phyloP scores from a whole-genome alignment of 53 echinoderm and acorn worm species.

The Actinopyga echinites region DNA sequence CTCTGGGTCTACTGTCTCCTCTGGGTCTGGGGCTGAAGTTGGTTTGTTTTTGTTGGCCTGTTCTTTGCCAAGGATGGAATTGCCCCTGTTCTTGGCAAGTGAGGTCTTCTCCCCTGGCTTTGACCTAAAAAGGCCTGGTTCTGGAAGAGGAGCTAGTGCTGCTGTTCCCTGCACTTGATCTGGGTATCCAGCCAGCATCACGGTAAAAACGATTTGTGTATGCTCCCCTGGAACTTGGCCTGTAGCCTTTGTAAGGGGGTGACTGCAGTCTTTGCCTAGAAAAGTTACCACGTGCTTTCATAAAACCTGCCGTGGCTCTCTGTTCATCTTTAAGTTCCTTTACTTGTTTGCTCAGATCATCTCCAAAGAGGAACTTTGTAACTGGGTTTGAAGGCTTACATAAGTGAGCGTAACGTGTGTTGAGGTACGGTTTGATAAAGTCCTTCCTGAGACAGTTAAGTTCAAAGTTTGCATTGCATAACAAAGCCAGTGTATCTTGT shows the following conservation, averaged over 20 bases:
- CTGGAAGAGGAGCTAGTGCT: neutral
- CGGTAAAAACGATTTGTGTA: neutral
- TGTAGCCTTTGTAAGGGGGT: neutral
- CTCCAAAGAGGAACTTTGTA: constrained; percentile 37
- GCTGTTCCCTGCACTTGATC: neutral
- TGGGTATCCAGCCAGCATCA: neutral
- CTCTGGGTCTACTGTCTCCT: neutral
- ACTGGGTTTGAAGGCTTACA: constrained; percentile 42
- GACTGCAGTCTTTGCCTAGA: neutral
- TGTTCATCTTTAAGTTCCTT: constrained; percentile 47
- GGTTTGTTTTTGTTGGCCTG: neutral
- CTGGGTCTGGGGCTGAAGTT: neutral
- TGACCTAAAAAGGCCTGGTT: neutral
- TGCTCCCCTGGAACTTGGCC: neutral
- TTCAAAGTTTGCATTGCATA: constrained; percentile 18
- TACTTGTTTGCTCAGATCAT: constrained; percentile 51
- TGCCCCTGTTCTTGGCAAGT: neutral
- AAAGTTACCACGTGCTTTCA: neutral
- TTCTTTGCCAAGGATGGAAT: neutral
- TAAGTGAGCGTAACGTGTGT: constrained; percentile 40
- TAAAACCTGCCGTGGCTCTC: constrained; percentile 43
- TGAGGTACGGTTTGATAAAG: constrained; percentile 46
- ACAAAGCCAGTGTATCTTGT: constrained; percentile 20
- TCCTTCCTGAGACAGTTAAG: constrained; percentile 46
- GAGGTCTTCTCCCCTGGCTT: neutral